phyloP scores from a whole-genome alignment of 2,888 invertebrate species.

The Dysmachus trigonus region DNA sequence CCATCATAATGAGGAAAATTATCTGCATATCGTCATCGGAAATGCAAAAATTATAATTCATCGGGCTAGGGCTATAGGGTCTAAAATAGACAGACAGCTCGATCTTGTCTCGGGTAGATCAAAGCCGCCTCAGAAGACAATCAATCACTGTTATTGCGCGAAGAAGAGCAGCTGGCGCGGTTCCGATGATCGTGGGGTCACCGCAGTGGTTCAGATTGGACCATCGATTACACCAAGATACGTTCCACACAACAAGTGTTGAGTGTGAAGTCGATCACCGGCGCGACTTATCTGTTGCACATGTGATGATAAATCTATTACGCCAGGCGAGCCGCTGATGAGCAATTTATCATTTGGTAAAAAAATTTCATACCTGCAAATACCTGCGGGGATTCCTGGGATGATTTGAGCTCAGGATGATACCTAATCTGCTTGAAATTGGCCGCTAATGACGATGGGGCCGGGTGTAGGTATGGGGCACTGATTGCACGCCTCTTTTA shows the following conservation, averaged over 20 bases:
- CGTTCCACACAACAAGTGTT: background rate
- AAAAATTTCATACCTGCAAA: background rate
- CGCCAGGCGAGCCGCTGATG: background rate
- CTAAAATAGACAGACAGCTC: background rate
- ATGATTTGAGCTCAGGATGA: background rate
- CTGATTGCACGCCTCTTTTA: background rate
- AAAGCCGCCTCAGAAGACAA: background rate
- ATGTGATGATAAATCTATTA: background rate
- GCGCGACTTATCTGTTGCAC: background rate
- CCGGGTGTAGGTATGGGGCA: background rate
- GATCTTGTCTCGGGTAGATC: background rate
- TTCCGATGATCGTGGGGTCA: background rate
- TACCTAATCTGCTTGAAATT: constrained; percentile 12
- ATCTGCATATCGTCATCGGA: too few species aligned
- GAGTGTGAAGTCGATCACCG: background rate
- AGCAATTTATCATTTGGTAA: constrained; percentile 24
- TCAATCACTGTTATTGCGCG: constrained; percentile 9
- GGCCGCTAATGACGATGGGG: background rate
- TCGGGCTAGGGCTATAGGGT: background rate
- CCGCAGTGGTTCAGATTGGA: background rate
- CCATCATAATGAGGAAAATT: too few species aligned
- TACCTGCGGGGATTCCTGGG: background rate
- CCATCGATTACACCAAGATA: background rate
- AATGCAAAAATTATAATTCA: background rate
- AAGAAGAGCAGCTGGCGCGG: background rate